Base-by-base conservation (phyloP, 1,140 invertebrate genomes). In the Heliconius himera region DNA sequence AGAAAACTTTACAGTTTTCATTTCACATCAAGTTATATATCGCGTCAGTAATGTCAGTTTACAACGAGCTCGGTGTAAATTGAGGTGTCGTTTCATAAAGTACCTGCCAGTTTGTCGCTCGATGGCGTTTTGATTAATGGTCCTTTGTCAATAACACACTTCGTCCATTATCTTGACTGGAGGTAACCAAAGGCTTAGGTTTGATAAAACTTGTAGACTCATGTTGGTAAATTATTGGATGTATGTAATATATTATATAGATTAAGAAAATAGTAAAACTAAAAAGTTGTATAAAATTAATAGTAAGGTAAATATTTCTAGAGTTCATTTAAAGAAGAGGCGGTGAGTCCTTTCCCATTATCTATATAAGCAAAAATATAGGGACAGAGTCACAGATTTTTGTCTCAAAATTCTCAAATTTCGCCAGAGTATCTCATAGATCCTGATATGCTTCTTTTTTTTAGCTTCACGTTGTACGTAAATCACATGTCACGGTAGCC, bases 51-150 rank as follows among this genome's bases (percentile, higher is more conserved):
- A 66, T 66, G 60, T 66, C 60, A 29, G 22, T 16, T 66, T 6
- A 29, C 60, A 66, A 11, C 11, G 60, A 29, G 26, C 11, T 16
- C 60, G 60, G 60, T 66, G 60, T 22, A 74, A 74, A 70, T 74
- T 66, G 56, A 38, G 77, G 56, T 70, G 33, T 79, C 20, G 51
- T 78, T 78, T 78, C 77, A 49, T 78, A 73, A 74, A 74, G 73
- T 66, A 79, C 56, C 77, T 79, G 77, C 29, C 72, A 51, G 54
- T 46, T 46, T 36, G 46, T 74, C 71, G 49, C 20, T 60, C 38
- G 72, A 51, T 73, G 73, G 38, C 33, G 56, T 51, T 79, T 79
- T 79, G 77, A 74, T 79, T 79, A 79, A 66, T 66, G 13, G 60
- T 66, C 60, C 13, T 66, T 66, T 66, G 60, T 76, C n/a, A 36